Evolutionary conservation across 2,888 invertebrate genomes (phyloP), one percentile per base, ranked within the genome.

Genomic region (Koerneria pararmatus): DNA sequence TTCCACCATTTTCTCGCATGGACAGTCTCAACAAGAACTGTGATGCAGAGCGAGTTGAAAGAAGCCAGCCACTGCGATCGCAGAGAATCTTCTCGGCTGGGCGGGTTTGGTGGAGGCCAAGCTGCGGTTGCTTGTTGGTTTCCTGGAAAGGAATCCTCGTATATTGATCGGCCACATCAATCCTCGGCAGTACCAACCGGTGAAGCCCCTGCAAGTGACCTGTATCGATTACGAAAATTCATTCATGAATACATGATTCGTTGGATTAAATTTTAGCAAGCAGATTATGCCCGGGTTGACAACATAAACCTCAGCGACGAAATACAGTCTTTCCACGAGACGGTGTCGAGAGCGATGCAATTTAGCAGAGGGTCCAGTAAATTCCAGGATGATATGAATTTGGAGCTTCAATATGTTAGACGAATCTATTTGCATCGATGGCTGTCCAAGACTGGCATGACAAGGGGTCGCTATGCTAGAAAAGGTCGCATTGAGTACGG

Each of bases 161-260:
- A 94, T 98, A 80, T 90, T 89, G 34, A 86, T 95, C 81, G 95
- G 95, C 0, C 97, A 97, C 85, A 91, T 97, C 60, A 94, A 94
- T 86, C 95, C 95, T 0, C 91, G 92, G 83, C 91, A 91, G 80
- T 95, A 89, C 83, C 86, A 88, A 41, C 87, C 88, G 64, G 80
- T 82, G 19, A 65, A 66, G n/a, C 63, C 63, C 22, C n/a, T n/a
- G n/a, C n/a, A n/a, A n/a, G n/a, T n/a, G n/a, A n/a, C n/a, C n/a
- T n/a, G n/a, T n/a, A n/a, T n/a, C n/a, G n/a, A n/a, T n/a, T n/a
- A n/a, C n/a, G n/a, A n/a, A n/a, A n/a, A n/a, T n/a, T n/a, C n/a
- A n/a, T n/a, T n/a, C n/a, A n/a, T n/a, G n/a, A n/a, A n/a, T n/a
- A n/a, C n/a, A 32, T 99, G 98, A 98, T 97, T 97, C 85, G 93